These are phyloP conservation scores for Rhagoletis pomonella DNA, from an alignment of 1,140 invertebrate genomes.

Conservation along the genomic window DNA sequence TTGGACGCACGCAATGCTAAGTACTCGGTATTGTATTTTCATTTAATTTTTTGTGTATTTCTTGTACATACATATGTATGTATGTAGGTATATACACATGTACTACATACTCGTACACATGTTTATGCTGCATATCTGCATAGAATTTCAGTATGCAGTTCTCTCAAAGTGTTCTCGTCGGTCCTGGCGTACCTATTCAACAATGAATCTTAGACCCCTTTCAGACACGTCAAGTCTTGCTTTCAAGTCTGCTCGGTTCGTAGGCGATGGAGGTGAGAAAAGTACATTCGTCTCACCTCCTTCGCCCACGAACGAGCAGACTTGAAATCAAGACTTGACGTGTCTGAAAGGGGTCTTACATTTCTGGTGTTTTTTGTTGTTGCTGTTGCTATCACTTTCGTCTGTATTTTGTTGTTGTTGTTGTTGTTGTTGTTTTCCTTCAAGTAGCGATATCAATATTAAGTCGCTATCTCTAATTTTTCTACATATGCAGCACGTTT, in stretches of 20 bases:
- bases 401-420: neutral
- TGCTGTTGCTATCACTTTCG: neutral
- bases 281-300: no score
- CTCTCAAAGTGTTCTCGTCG: neutral
- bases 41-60: conserved; percentile 5
- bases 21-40: neutral
- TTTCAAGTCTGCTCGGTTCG: no score
- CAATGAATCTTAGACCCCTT: neutral
- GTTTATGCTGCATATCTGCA: no score
- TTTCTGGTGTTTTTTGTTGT: no score
- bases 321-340: no score
- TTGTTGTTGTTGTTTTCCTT: neutral
- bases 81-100: neutral
- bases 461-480: conserved; percentile 7
- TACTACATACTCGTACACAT: no score
- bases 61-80: neutral
- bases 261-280: no score
- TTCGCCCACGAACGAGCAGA: no score
- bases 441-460: neutral
- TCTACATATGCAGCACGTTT: neutral
- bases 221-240: no score
- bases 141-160: neutral
- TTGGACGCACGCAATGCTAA: conserved; percentile 19
- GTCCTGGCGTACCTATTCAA: no score
- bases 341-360: no score